Percentiles rank a stretch among this genome's conserved stretches.
Conservation (phyloP, 2,113 vertebrate species). For the Myocastor coypus region DNA sequence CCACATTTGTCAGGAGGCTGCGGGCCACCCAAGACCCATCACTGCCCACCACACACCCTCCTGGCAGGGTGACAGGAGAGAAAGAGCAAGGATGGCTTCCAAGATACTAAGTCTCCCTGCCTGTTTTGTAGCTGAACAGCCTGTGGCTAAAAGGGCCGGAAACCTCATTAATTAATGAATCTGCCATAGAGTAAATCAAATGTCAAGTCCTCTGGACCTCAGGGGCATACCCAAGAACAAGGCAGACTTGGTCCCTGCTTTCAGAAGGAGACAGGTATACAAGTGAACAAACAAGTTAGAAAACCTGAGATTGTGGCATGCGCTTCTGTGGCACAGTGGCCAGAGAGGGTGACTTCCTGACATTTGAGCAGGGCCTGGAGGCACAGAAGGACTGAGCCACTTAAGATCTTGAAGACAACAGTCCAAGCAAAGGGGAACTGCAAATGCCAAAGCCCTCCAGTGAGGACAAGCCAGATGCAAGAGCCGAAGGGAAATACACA, state of each 20-base stretch:
- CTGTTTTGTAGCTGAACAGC: background rate
- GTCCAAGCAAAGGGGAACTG: background rate
- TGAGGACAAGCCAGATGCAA: background rate
- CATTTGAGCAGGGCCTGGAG: background rate
- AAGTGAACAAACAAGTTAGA: background rate
- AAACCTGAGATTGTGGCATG: background rate
- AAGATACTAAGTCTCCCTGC: background rate
- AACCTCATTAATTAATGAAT: slow-evolving; percentile 1
- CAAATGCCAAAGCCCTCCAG: background rate
- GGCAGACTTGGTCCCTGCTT: background rate
- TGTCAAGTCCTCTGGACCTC: background rate
- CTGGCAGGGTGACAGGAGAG: accelerated
- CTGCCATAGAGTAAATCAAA: background rate
- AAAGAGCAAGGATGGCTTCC: background rate
- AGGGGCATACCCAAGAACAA: background rate
- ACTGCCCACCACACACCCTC: background rate
- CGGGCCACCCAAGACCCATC: slow-evolving; percentile 57
- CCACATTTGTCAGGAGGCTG: slow-evolving; percentile 43
- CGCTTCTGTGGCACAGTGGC: background rate
- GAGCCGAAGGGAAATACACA: background rate
- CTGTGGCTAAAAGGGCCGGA: background rate
- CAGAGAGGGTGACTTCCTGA: background rate
- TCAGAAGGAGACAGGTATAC: background rate
- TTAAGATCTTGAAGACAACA: background rate
- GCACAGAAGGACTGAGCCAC: background rate